These are phyloP conservation scores for Diorhabda carinulata DNA, from an alignment of 1,140 invertebrate species.

Conservation along the genomic window DNA sequence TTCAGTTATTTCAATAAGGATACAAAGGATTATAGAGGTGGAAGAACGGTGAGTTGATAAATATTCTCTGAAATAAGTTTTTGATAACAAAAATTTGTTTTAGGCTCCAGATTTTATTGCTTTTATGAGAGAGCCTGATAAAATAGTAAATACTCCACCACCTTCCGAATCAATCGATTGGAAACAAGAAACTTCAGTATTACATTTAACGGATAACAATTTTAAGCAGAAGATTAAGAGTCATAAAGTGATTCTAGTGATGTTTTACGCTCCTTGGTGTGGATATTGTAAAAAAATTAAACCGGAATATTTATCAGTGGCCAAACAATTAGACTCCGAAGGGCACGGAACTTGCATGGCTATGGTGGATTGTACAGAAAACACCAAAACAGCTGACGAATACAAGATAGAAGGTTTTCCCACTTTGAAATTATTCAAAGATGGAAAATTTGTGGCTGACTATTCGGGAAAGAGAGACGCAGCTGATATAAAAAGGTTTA, in stretches of 20 bases:
- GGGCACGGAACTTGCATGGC: constrained; percentile 50
- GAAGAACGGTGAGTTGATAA: constrained; percentile 58
- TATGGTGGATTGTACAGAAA: constrained; percentile 65
- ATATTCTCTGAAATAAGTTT: too few relatives aligned
- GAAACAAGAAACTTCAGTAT: constrained; percentile 43
- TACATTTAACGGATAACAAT: constrained; percentile 51
- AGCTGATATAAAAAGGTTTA: constrained; percentile 53
- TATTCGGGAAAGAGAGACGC: constrained; percentile 61
- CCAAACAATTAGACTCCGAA: constrained; percentile 55
- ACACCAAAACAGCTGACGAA: constrained; percentile 53
- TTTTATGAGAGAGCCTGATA: constrained; percentile 63
- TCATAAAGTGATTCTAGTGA: constrained; percentile 65
- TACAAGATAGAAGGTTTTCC: constrained; percentile 67
- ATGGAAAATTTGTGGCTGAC: constrained; percentile 54
- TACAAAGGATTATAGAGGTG: constrained; percentile 64
- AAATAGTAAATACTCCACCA: constrained; percentile 43
- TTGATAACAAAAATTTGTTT: constrained; percentile 22
- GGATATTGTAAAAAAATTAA: constrained; percentile 73
- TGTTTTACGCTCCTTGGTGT: constrained; percentile 83
- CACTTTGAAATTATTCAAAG: constrained; percentile 68
- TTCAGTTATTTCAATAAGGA: constrained; percentile 78
- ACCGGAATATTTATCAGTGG: constrained; percentile 63
- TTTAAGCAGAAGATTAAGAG: constrained; percentile 58
- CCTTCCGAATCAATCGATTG: constrained; percentile 24
- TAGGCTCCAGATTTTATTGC: constrained; percentile 62